Conservation (phyloP, 2,113 vertebrate species). For the Arenaria interpres region DNA sequence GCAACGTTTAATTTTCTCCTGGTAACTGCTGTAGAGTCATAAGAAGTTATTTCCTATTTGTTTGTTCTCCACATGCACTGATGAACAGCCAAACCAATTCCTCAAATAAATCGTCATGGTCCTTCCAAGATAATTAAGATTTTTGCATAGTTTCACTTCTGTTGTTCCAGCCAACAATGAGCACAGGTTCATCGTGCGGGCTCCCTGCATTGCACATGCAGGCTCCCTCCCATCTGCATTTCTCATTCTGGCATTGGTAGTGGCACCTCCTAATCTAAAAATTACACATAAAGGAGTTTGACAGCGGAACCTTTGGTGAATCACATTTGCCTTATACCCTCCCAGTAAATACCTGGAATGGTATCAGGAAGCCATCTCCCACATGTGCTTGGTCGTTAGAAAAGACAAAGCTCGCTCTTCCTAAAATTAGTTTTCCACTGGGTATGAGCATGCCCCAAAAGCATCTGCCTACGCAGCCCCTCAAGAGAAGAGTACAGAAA, state of each 20-base stretch:
- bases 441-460: not conserved
- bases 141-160: not conserved
- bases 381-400: not conserved
- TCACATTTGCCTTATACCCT: not conserved
- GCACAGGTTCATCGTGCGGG: not conserved
- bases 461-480: not conserved
- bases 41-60: slow-evolving; percentile 1
- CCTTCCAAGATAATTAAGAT: not conserved
- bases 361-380: not conserved
- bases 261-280: not conserved
- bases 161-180: not conserved
- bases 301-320: not conserved
- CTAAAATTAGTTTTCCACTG: not conserved
- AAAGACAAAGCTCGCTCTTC: not conserved
- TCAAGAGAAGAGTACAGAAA: not conserved
- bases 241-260: not conserved
- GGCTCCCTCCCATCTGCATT: not conserved
- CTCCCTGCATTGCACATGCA: not conserved
- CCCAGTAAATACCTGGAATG: not conserved
- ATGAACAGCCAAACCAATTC: slow-evolving; percentile 7
- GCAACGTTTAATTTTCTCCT: not conserved
- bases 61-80: not conserved
- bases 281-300: not conserved
- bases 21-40: not conserved
- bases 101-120: not conserved